A percentile compares a stretch with the other conserved stretches of the same genome.
Evolutionary conservation across 2,113 vertebrate species (phyloP).

Genomic region (Rissa tridactyla): DNA sequence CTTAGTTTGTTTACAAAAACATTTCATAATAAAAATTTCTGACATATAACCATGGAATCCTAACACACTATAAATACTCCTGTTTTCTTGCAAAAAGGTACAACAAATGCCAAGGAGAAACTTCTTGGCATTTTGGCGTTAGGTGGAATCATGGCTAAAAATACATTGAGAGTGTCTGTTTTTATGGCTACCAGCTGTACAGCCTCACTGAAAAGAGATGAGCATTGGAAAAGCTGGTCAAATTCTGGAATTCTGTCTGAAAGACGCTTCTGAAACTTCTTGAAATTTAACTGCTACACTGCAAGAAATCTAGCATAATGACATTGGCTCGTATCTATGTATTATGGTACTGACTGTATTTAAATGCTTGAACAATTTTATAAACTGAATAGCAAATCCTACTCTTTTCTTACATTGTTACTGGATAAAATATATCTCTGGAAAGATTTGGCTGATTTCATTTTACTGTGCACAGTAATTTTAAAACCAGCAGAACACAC

Average conservation of each 20-base stretch:
- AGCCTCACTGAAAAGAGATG: not conserved
- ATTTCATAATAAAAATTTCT: constrained; percentile 40
- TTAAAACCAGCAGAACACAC: not conserved
- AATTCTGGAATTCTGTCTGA: not conserved
- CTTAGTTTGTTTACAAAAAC: constrained; percentile 42
- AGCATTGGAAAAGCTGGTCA: not conserved
- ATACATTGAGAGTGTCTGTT: not conserved
- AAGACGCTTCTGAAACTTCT: not conserved
- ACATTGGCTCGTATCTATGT: not conserved
- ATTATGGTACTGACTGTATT: not conserved
- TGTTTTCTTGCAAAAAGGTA: not conserved
- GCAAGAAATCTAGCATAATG: not conserved
- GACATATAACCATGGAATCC: not conserved
- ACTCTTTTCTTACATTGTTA: not conserved
- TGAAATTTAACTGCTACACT: not conserved
- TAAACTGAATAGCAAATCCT: not conserved
- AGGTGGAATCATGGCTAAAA: not conserved
- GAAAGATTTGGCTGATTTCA: not conserved
- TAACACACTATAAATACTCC: not conserved
- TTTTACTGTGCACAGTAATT: not conserved
- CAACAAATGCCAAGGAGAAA: not conserved
- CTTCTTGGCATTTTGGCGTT: not conserved
- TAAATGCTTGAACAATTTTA: not conserved
- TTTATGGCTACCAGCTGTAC: not conserved
- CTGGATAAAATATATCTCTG: not conserved